Evolutionary conservation across 2,113 vertebrate genomes (phyloP), one percentile per base, ranked within the genome.

Genomic region (Sclerurus mexicanus): DNA sequence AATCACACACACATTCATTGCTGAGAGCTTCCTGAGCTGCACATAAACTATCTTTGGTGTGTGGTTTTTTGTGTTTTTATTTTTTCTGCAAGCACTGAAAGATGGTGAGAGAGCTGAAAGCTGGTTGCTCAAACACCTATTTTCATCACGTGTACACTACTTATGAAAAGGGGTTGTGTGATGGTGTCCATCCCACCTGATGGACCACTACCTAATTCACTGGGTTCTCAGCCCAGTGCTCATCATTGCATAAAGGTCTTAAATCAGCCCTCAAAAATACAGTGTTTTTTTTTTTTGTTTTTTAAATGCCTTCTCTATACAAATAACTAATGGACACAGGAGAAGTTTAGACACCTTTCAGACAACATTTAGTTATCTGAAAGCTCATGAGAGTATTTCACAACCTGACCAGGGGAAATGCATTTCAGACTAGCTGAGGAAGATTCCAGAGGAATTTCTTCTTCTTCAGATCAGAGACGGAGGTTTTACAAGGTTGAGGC

Each of bases 1-100:
- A 97, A 97, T 96, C 93, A 97, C 83, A 93, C 69, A 74, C 31
- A 82, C 44, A 40, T 47, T 95, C 7, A 28, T 89, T 96, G 94
- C 88, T 75, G 77, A 88, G 81, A 95, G 72, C 64, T 95, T 86
- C 75, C 85, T 97, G 73, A 67, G 46, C 82, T 50, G 33, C 86
- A 33, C 93, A 85, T 94, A 95, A 94, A 90, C 40, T 67, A 44
- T 47, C 82, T 72, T 20, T 52, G 50, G 44, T 71, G 79, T 71
- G 46, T 9, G 6, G 6, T 40, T 40, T 20, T 64, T 8, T 37
- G 8, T 35, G 12, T 20, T 30, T 44, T 13, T 17, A 30, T 47
- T 9, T 16, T 66, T n/a, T 85, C 52, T 63, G 9, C 77, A 76
- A 85, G 58, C 35, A 77, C 40, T 4, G 12, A 56, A 81, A 84